Percentiles rank a stretch among this genome's conserved stretches.
These are phyloP conservation scores for Epicauta chinensis DNA, from an alignment of 1,140 invertebrate genomes.

Conservation along the genomic window DNA sequence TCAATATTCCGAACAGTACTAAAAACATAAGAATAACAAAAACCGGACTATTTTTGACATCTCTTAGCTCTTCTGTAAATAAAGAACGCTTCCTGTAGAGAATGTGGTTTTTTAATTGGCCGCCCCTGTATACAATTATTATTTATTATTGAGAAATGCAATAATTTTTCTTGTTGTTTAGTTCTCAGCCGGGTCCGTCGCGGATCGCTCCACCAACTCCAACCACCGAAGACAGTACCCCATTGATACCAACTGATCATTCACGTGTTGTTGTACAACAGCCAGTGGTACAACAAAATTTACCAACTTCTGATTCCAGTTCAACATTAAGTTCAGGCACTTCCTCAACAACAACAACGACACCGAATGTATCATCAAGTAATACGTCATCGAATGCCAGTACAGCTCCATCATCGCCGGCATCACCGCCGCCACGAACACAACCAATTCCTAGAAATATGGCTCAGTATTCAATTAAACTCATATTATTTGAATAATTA, in stretches of 20 bases:
- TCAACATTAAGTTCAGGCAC: slow-evolving; percentile 51
- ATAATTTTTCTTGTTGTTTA: slow-evolving; percentile 28
- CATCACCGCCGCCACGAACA: slow-evolving; percentile 42
- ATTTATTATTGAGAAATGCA: no score
- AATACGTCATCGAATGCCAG: slow-evolving; percentile 57
- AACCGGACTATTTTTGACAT: no score
- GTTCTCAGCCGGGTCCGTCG: slow-evolving; percentile 55
- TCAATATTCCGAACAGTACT: no score
- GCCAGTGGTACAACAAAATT: slow-evolving; percentile 6
- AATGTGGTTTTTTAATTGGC: no score
- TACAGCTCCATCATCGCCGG: slow-evolving; percentile 49
- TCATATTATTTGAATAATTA: background rate
- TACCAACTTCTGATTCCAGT: slow-evolving; percentile 47
- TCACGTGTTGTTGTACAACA: slow-evolving; percentile 36
- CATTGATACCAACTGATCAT: slow-evolving; percentile 54
- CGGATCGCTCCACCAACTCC: slow-evolving; percentile 57
- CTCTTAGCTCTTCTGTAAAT: no score
- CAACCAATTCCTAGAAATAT: slow-evolving; percentile 31
- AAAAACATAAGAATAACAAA: no score
- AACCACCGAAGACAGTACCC: slow-evolving; percentile 53
- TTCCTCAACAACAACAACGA: slow-evolving; percentile 47
- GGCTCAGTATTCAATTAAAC: background rate
- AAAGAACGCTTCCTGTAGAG: no score
- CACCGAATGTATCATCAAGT: slow-evolving; percentile 56
- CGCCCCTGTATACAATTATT: no score